phyloP scores from a whole-genome alignment of 2,797 vertebrate species.

The Aldrovandia affinis region DNA sequence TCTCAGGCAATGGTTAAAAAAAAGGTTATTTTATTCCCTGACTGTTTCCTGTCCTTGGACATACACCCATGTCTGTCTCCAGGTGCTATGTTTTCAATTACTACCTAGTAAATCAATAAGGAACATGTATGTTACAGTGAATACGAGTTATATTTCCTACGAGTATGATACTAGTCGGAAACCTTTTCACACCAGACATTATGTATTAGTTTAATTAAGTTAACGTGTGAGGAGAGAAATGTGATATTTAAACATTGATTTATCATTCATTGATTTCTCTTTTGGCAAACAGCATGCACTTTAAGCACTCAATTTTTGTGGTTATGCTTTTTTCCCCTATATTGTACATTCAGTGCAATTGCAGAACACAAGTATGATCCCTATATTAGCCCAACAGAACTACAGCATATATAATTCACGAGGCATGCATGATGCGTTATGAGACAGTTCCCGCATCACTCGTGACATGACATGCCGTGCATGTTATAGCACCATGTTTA shows the following conservation, averaged over 20 bases:
- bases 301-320: background rate
- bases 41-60: constrained; percentile 30
- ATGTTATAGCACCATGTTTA: background rate
- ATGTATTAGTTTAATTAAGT: constrained; percentile 37
- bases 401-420: background rate
- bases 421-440: background rate
- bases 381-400: background rate
- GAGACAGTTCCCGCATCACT: background rate
- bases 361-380: background rate
- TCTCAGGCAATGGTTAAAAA: constrained; percentile 8
- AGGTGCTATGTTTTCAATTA: constrained; percentile 62
- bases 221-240: constrained; percentile 21
- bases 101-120: constrained; percentile 69
- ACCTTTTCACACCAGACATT: constrained; percentile 34
- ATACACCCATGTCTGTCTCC: constrained; percentile 32
- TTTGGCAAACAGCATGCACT: background rate
- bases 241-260: background rate
- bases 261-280: background rate
- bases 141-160: no score
- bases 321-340: background rate
- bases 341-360: background rate
- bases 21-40: background rate
- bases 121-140: constrained; percentile 57
- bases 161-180: constrained; percentile 57
- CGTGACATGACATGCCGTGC: background rate